These are phyloP conservation scores for Brachionus sp. DNA, from an alignment of 1,140 invertebrate species.

Conservation along the genomic window DNA sequence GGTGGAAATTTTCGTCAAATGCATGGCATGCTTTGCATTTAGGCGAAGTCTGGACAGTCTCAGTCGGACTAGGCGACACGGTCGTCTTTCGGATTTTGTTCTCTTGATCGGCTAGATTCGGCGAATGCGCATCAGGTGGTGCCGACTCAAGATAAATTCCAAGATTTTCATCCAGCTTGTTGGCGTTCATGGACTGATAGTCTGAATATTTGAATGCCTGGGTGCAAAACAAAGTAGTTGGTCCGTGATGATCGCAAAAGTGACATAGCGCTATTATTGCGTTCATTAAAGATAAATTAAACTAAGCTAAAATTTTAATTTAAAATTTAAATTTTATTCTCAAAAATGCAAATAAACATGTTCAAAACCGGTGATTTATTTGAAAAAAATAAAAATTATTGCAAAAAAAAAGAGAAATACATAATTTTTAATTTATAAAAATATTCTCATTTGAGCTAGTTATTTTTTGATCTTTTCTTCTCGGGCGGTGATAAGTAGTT, in stretches of 20 bases:
- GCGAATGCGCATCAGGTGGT: neutral
- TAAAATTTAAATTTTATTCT: neutral
- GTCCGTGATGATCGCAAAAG: constrained; percentile 45
- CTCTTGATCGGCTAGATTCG: neutral
- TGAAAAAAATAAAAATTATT: neutral
- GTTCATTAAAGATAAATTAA: constrained; percentile 32
- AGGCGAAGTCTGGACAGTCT: neutral
- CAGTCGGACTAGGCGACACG: neutral
- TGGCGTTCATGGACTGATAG: neutral
- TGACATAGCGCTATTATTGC: constrained; percentile 45
- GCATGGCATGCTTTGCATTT: constrained; percentile 28
- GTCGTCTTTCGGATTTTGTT: neutral
- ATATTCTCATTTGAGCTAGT: neutral
- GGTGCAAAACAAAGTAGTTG: constrained; percentile 26
- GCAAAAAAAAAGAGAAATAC: neutral
- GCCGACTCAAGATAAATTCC: constrained; percentile 1
- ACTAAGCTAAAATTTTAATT: neutral
- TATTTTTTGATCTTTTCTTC: neutral
- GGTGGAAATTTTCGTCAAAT: constrained; percentile 39
- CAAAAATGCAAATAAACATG: neutral
- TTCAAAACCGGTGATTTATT: neutral
- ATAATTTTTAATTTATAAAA: neutral
- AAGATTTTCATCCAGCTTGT: neutral
- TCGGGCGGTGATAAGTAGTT: too few species aligned
- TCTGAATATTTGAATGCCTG: constrained; percentile 42